Percentiles rank a stretch among this genome's conserved stretches.
These are phyloP conservation scores for Actenoides hombroni DNA, from an alignment of 2,113 vertebrate species.

Conservation along the genomic window DNA sequence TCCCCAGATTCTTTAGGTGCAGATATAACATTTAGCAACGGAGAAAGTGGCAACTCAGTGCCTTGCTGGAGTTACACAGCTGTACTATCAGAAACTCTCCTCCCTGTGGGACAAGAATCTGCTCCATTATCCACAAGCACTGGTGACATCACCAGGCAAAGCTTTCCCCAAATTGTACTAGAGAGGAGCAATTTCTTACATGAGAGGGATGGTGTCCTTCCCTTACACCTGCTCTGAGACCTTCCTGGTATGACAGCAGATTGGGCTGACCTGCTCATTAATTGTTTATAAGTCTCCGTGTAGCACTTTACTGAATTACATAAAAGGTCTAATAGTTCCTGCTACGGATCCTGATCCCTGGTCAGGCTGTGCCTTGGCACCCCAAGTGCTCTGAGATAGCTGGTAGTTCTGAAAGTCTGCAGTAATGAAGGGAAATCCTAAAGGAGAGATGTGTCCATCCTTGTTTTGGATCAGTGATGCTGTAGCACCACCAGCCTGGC, in stretches of 20 bases:
- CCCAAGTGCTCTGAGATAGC: neutral
- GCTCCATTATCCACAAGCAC: neutral
- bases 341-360: neutral
- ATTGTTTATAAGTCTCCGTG: neutral
- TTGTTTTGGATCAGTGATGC: neutral
- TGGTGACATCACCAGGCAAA: neutral
- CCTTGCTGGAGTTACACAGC: neutral
- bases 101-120: neutral
- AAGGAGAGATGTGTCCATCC: neutral
- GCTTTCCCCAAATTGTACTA: neutral
- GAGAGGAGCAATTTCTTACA: neutral
- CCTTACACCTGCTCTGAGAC: neutral
- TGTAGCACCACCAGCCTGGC: neutral
- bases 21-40: neutral
- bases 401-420: neutral
- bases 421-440: neutral
- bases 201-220: neutral
- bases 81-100: neutral
- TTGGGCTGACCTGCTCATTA: neutral
- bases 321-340: neutral
- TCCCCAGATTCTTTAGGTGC: neutral
- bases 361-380: rapidly evolving
- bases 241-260: neutral
- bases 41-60: neutral
- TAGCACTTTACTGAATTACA: neutral